These are phyloP conservation scores for Tetramorium bicarinatum DNA, from an alignment of 2,888 invertebrate genomes.

Conservation along the genomic window DNA sequence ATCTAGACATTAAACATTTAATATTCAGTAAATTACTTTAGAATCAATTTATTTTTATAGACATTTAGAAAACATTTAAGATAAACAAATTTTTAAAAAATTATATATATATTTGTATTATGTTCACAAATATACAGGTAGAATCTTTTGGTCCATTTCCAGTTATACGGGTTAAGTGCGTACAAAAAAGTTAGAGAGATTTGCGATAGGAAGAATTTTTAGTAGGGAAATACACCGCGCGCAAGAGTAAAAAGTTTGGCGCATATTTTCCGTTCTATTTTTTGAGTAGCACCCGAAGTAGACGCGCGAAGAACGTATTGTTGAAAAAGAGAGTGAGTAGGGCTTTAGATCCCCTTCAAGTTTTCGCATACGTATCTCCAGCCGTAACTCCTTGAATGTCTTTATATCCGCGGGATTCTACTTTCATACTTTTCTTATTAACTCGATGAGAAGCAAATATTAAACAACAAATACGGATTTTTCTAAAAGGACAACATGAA, in stretches of 20 bases:
- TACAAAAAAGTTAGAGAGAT: constrained; percentile 49
- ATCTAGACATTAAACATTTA: not conserved
- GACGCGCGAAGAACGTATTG: constrained; percentile 26
- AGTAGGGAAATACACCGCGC: constrained; percentile 32
- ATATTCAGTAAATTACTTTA: not conserved
- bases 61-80: not conserved
- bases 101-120: not conserved
- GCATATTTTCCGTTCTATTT: constrained; percentile 26
- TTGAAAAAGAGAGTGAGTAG: constrained; percentile 8
- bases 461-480: not conserved
- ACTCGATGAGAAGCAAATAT: not conserved
- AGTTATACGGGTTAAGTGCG: constrained; percentile 48
- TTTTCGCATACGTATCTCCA: constrained; percentile 33
- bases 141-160: constrained; percentile 23
- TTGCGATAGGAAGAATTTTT: constrained; percentile 47
- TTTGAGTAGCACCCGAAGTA: constrained; percentile 38
- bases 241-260: constrained; percentile 42
- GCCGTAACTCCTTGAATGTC: constrained; percentile 30
- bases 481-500: not conserved
- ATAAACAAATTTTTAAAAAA: not conserved
- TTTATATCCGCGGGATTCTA: constrained; percentile 32
- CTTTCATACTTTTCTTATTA: constrained; percentile 25
- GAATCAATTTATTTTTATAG: not conserved
- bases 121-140: not conserved
- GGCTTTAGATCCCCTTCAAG: constrained; percentile 30